Base-by-base conservation (phyloP, 2,888 invertebrate genomes). In the Agelastica alni region DNA sequence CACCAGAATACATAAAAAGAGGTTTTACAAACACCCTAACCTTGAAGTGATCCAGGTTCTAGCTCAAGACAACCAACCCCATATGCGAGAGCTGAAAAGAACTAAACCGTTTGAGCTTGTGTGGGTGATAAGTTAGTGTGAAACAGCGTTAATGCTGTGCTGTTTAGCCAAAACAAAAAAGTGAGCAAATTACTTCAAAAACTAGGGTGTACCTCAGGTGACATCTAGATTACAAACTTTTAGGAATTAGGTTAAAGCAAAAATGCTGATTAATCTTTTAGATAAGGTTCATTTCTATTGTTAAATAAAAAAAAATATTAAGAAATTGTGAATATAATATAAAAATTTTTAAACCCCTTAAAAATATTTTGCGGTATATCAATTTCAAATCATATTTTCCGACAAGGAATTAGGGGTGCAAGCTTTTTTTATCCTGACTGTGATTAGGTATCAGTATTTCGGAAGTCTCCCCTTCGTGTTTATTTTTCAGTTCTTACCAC, bases 401-500 rank as follows among this genome's bases (percentile, higher is more conserved):
- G 36, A 36, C 17, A 36, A 6, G 6, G 14, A 17, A 16, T 36
- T 10, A 10, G 16, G 36, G 36, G 36, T 36, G 36, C 10, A 18
- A 18, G 7, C 36, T 17, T 5, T 36, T 36, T 36, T 18, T 16
- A 16, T n/a, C 17, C 36, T 32, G n/a, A 16, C 18, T 18, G n/a
- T 18, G 36, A 36, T 36, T 18, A 36, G 36, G 10, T 36, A 36
- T 36, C 18, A 18, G n/a, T n/a, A n/a, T 18, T 4, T 17, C 17
- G n/a, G n/a, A 36, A 36, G 17, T 18, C 1, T 36, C 16, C 17
- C 18, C 18, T 17, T 18, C 36, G 16, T 18, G 36, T 36, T 36
- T 36, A 36, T 36, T 36, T 18, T 36, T 36, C 36, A 17, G 36
- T 36, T 18, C 5, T 4, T 36, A 36, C 36, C 17, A 36, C 36